Conservation (phyloP, 2,113 vertebrate species). For the Aphyosemion australe region DNA sequence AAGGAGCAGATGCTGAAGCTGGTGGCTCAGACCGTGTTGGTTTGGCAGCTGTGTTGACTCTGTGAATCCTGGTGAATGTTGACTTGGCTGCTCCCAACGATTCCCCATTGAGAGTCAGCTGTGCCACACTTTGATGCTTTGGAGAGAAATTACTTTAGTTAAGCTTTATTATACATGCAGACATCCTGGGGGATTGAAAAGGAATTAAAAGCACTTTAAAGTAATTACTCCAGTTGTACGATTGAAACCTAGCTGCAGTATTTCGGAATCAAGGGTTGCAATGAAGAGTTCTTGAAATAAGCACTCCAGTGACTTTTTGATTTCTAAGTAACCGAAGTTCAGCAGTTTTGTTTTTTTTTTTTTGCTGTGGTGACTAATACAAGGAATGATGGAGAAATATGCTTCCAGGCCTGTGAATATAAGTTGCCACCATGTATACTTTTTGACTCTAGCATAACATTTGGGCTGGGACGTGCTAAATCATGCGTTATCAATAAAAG, state of each 20-base stretch:
- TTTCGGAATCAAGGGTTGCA: constrained; percentile 63
- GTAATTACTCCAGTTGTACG: constrained; percentile 74
- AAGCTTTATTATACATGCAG: constrained; percentile 80
- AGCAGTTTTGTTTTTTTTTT: constrained; percentile 23
- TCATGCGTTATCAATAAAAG: background rate
- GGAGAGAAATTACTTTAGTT: constrained; percentile 74
- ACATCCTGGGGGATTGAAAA: constrained; percentile 79
- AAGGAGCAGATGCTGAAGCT: constrained; percentile 80
- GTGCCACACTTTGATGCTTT: constrained; percentile 75
- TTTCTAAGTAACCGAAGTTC: constrained; percentile 50
- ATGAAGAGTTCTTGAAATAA: constrained; percentile 71
- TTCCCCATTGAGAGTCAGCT: constrained; percentile 78
- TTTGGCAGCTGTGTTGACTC: constrained; percentile 80
- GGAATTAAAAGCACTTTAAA: constrained; percentile 78
- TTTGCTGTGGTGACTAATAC: constrained; percentile 41
- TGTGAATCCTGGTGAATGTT: constrained; percentile 76
- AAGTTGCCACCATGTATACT: constrained; percentile 11
- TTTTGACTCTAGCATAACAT: background rate
- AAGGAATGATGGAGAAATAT: constrained; percentile 3
- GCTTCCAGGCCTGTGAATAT: background rate
- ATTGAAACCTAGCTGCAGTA: constrained; percentile 70
- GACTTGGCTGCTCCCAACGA: constrained; percentile 75
- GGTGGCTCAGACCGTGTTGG: constrained; percentile 70
- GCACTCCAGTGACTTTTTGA: constrained; percentile 58
- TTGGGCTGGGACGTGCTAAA: background rate